These are phyloP conservation scores for Leguminivora glycinivorella DNA, from an alignment of 1,140 invertebrate species.

Conservation along the genomic window DNA sequence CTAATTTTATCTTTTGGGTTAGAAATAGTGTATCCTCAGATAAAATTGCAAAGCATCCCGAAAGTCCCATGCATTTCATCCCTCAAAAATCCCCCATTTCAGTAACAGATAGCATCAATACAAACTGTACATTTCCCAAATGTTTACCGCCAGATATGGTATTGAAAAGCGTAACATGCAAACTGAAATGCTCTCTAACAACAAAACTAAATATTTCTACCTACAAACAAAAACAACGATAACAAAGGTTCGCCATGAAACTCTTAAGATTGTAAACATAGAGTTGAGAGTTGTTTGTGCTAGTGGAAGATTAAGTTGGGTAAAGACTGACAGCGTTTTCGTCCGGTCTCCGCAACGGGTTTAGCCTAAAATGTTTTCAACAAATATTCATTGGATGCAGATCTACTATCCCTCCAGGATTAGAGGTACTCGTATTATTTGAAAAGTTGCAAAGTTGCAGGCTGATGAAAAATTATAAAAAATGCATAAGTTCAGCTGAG, in stretches of 20 bases:
- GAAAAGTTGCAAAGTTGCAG: slow-evolving; percentile 19
- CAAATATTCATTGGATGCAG: slow-evolving; percentile 57
- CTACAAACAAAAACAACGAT: slow-evolving; percentile 14
- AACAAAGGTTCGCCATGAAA: neutral
- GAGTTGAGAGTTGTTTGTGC: neutral
- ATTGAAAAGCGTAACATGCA: slow-evolving; percentile 37
- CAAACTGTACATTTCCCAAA: slow-evolving; percentile 23
- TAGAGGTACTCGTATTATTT: slow-evolving; percentile 37
- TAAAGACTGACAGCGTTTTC: slow-evolving; percentile 15
- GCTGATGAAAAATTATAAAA: slow-evolving; percentile 18
- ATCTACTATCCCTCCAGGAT: slow-evolving; percentile 43
- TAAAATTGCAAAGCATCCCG: slow-evolving; percentile 36
- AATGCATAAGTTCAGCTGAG: neutral
- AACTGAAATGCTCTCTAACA: slow-evolving; percentile 30
- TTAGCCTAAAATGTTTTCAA: slow-evolving; percentile 45
- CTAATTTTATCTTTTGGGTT: too few species aligned
- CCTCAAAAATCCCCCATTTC: slow-evolving; percentile 1
- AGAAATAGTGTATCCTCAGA: too few species aligned
- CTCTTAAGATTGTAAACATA: neutral
- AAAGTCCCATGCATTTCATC: slow-evolving; percentile 7
- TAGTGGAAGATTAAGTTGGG: neutral
- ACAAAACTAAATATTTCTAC: slow-evolving; percentile 38
- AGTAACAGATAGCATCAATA: slow-evolving; percentile 27
- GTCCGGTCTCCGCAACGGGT: slow-evolving; percentile 30
- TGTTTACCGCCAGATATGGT: slow-evolving; percentile 30